Evolutionary conservation across 1,140 invertebrate genomes (phyloP).

Genomic region (Trachymyrmex cornetzi): DNA sequence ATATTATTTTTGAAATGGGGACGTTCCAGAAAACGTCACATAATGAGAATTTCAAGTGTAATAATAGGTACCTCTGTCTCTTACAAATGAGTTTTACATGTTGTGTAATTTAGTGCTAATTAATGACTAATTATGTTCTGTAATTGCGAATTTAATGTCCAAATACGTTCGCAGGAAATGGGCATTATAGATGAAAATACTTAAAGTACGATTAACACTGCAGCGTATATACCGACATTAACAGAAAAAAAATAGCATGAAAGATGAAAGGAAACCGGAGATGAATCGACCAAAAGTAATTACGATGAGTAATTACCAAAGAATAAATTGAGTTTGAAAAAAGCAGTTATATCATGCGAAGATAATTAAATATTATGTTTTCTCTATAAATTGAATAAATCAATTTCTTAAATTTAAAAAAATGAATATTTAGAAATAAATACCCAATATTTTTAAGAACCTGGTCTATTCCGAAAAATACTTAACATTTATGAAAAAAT

Average conservation of each 20-base stretch:
- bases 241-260: slow-evolving; percentile 17
- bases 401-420: not conserved
- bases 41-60: not conserved
- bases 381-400: not conserved
- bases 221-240: not conserved
- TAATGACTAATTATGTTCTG: slow-evolving; percentile 32
- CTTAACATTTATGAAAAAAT: not conserved
- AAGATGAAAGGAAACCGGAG: slow-evolving; percentile 15
- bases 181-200: slow-evolving; percentile 20
- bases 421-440: not conserved
- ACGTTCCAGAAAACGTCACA: not conserved
- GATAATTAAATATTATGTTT: slow-evolving; percentile 20
- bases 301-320: slow-evolving; percentile 29
- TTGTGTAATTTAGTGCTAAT: slow-evolving; percentile 32
- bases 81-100: slow-evolving; percentile 1
- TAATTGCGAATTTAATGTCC: not conserved
- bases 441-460: not conserved
- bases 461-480: not conserved
- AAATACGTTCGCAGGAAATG: slow-evolving; percentile 28
- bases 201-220: slow-evolving; percentile 20
- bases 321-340: not conserved
- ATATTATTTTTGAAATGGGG: slow-evolving; percentile 13
- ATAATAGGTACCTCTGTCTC: not conserved
- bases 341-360: not conserved
- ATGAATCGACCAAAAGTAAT: slow-evolving; percentile 32